Evolutionary conservation across 2,888 invertebrate genomes (phyloP), one percentile per base, ranked within the genome.

Genomic region (Agonopterix arenella): DNA sequence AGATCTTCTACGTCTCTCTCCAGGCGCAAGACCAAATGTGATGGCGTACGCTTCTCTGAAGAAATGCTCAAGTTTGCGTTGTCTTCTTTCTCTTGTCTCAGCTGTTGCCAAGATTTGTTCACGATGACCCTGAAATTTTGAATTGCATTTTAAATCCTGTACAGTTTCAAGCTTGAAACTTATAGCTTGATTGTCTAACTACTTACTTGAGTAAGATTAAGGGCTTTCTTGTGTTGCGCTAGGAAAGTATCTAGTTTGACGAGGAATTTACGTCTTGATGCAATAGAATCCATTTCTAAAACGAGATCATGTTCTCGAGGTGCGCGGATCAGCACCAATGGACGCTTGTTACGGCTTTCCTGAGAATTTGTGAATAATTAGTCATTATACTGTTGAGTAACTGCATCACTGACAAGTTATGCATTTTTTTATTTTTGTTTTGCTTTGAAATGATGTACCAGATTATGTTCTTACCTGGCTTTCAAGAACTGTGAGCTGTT

Each of bases 31-130:
- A 0, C 97, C 97, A 73, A 98, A 97, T 0, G 97, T 97, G 53
- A 98, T 89, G 0, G 97, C 97, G 68, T 98, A 98, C 0, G 98
- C 98, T 85, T 98, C 98, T 54, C 98, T 91, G 84, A 98, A 98
- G 90, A 98, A 98, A 86, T 97, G 95, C 74, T 98, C 98, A 49
- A 98, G 79, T 59, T 96, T 94, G 66, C 95, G 94, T 74, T 98
- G 97, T n/a, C 98, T 84, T 7, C 98, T 90, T 70, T 98, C 97
- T 61, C 97, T 94, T 0, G 98, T 98, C 81, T 98, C 98, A 8
- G 97, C 97, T 68, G 96, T 95, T 8, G 96, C 94, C 50, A 97
- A 76, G 91, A 98, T 96, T 56, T 96, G 93, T 60, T 97, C 97
- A 36, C 96, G 91, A 59, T 92, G 92, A n/a, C 93, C 91, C 91